Percentiles rank a stretch among this genome's conserved stretches.
These are phyloP conservation scores for human (Homo sapiens) DNA, from an alignment of 2,113 vertebrate genomes.

Conservation along the genomic window GRCh38 chr16:23409001-23409500, in stretches of 20 bases:
- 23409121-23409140: background rate
- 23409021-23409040: background rate
- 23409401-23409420: background rate
- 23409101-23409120: background rate
- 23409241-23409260: background rate
- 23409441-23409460: background rate
- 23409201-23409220: background rate
- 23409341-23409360: background rate
- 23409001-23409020: background rate
- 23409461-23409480: background rate
- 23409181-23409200: background rate
- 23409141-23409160: conserved; percentile 31
- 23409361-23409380: background rate
- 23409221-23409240: background rate
- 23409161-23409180: background rate
- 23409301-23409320: background rate
- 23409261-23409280: background rate
- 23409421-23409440: too few species aligned
- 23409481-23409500: background rate
- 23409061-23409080: background rate
- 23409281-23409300: background rate
- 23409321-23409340: background rate
- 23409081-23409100: background rate
- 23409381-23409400: background rate
- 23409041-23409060: background rate